phyloP scores from a whole-genome alignment of 2,113 vertebrate species.

The Hystrix cristata region DNA sequence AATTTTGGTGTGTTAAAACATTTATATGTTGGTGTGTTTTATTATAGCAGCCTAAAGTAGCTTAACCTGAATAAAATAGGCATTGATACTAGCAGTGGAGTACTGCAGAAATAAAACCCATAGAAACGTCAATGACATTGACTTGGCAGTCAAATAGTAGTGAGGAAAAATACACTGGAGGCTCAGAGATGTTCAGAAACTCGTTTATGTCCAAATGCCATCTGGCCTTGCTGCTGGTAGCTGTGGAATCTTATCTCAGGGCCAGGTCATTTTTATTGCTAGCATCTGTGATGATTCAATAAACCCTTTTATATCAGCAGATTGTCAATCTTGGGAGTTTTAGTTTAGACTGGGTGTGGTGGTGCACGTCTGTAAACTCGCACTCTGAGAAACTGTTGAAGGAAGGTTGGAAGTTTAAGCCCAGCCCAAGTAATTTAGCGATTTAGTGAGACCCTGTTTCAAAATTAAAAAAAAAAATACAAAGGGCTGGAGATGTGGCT shows the following conservation, averaged over 20 bases:
- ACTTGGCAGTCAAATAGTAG: neutral
- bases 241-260: neutral
- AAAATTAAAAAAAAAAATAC: neutral
- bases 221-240: neutral
- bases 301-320: neutral
- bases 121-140: neutral
- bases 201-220: neutral
- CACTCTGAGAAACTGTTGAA: too few species aligned
- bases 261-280: neutral
- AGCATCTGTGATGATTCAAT: neutral
- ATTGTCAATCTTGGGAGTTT: neutral
- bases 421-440: neutral
- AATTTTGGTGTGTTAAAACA: neutral
- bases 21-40: neutral
- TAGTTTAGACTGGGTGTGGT: neutral
- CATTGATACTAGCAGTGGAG: neutral
- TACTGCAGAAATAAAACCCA: neutral
- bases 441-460: neutral
- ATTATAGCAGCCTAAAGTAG: neutral
- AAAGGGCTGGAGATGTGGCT: neutral
- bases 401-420: neutral
- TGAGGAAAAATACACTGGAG: neutral
- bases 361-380: neutral
- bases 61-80: neutral
- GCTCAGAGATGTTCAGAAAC: neutral